Evolutionary conservation across 2,797 vertebrate species (phyloP).

Genomic region (Scolopax bukidnonensis): DNA sequence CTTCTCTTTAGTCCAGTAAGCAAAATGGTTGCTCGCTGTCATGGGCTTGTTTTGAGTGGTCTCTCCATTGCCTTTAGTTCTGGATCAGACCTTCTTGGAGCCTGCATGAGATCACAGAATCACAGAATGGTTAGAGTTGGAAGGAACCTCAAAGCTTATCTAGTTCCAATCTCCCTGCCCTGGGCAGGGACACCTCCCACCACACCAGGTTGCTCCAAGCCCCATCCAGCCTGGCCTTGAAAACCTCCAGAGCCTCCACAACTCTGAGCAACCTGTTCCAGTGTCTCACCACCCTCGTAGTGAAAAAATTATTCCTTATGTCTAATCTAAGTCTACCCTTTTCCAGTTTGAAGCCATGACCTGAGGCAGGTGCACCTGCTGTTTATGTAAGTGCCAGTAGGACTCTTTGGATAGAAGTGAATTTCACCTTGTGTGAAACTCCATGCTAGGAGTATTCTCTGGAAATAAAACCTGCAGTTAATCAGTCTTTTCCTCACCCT

Average conservation of each 20-base stretch:
- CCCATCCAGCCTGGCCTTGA: not conserved
- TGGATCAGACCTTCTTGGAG: not conserved
- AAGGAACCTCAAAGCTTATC: not conserved
- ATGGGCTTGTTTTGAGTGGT: not conserved
- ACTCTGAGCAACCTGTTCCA: not conserved
- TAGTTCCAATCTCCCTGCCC: not conserved
- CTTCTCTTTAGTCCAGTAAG: not conserved
- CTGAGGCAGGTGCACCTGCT: not conserved
- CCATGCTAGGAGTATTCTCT: not conserved
- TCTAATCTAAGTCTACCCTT: not conserved
- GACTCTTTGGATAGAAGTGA: not conserved
- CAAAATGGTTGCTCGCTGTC: not conserved
- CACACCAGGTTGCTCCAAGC: not conserved
- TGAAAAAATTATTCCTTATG: not conserved
- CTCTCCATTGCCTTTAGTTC: not conserved
- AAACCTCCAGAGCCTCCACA: not conserved
- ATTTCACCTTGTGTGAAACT: not conserved
- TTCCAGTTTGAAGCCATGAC: not conserved
- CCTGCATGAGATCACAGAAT: not conserved
- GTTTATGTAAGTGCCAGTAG: not conserved
- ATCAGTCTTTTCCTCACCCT: not conserved
- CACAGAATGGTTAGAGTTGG: not conserved
- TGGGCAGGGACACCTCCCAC: not conserved
- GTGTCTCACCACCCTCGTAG: not conserved
- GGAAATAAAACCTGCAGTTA: not conserved